Evolutionary conservation across 2,797 vertebrate genomes (phyloP).

Genomic region (Helostoma temminkii): DNA sequence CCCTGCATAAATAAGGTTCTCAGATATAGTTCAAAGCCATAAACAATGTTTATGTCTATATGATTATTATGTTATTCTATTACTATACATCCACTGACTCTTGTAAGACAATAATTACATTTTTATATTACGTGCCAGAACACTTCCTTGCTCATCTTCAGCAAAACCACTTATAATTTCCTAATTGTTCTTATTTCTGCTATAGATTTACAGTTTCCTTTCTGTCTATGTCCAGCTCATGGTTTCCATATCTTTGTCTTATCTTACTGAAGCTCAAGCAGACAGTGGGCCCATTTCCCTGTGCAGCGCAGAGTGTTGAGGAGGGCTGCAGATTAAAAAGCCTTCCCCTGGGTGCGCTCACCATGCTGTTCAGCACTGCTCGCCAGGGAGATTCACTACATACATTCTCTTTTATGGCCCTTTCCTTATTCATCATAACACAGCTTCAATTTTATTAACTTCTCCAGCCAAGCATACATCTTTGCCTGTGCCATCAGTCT

Average conservation of each 20-base stretch:
- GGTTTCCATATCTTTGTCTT: conserved; percentile 64
- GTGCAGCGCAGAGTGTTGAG: conserved; percentile 62
- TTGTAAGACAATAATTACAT: conserved; percentile 42
- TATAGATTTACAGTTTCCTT: conserved; percentile 24
- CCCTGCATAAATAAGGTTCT: conserved; percentile 26
- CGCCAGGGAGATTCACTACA: conserved; percentile 82
- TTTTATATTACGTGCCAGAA: conserved; percentile 14
- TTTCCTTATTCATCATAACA: conserved; percentile 86
- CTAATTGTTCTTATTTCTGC: conserved; percentile 33
- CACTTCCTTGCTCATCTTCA: neutral
- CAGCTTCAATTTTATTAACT: conserved; percentile 84
- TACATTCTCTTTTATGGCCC: conserved; percentile 83
- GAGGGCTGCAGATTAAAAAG: conserved; percentile 82
- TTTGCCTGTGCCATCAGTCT: conserved; percentile 70
- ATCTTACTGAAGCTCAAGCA: conserved; percentile 71
- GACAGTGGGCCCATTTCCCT: conserved; percentile 68
- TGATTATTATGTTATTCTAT: conserved; percentile 51
- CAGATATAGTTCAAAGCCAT: conserved; percentile 20
- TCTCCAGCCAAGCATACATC: conserved; percentile 81
- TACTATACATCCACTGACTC: conserved; percentile 28
- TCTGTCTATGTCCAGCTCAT: conserved; percentile 55
- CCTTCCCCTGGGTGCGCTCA: conserved; percentile 78
- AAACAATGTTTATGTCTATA: conserved; percentile 31
- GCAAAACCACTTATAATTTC: conserved; percentile 36
- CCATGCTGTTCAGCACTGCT: conserved; percentile 75